Evolutionary conservation across 2,797 vertebrate species (phyloP).

Genomic region (Galagoides demidoff): DNA sequence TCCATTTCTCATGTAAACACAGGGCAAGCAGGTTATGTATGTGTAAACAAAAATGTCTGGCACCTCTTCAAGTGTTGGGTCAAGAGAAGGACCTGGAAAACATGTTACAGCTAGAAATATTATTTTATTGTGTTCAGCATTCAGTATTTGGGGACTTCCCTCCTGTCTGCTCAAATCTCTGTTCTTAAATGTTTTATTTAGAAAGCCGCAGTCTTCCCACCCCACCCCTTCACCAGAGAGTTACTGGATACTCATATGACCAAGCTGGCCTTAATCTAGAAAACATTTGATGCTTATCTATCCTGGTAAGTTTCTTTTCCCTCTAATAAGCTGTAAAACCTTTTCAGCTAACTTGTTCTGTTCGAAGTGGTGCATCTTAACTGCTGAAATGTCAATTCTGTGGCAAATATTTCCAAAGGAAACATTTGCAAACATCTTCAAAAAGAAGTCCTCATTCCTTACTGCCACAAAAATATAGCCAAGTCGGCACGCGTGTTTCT

Average conservation of each 20-base stretch:
- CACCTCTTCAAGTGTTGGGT: neutral
- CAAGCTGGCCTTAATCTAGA: neutral
- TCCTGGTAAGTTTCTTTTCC: neutral
- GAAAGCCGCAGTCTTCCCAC: neutral
- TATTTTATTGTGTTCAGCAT: neutral
- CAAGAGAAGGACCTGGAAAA: neutral
- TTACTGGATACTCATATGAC: neutral
- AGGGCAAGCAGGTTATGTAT: neutral
- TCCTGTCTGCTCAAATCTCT: neutral
- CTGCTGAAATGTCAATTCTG: neutral
- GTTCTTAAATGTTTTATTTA: neutral
- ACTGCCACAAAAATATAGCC: neutral
- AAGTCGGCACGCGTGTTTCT: neutral
- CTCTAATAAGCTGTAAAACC: neutral
- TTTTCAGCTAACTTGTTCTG: neutral
- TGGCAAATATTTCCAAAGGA: conserved; percentile 5
- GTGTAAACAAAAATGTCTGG: conserved; percentile 8
- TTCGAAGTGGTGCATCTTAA: neutral
- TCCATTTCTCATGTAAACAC: conserved; percentile 4
- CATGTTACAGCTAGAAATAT: neutral
- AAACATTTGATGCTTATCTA: neutral
- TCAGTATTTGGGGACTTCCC: neutral
- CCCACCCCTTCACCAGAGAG: no score
- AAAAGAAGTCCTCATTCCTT: neutral
- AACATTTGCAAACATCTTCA: conserved; percentile 13